Evolutionary conservation across 1,140 invertebrate genomes (phyloP), one percentile per base, ranked within the genome.

Genomic region (Zaprionus nigranus): DNA sequence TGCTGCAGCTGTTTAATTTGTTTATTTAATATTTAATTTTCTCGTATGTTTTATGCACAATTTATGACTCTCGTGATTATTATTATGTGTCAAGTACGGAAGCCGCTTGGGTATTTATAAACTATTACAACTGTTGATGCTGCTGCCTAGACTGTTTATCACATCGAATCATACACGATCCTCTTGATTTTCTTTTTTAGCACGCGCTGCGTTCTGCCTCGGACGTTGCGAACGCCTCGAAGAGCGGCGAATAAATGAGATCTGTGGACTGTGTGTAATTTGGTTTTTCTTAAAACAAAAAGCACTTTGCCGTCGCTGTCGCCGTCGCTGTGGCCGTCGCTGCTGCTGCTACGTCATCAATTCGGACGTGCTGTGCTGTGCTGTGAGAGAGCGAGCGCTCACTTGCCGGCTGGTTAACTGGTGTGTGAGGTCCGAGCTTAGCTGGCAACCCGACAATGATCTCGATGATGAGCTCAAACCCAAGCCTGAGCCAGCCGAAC

Each of bases 231-330:
- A 73, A 88, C 90, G 79, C 81, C 81, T 82, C 79, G 87, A 82
- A 75, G 79, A 80, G 86, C 86, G 78, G 87, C 91, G 85, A 91
- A 92, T 92, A 92, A 92, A 92, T 92, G 91, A 92, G 86, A 92
- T 91, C 82, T 92, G 76, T 65, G 81, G 63, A 76, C 79, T 72
- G 75, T 80, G 82, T 86, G 83, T 91, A 92, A 92, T 92, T 91
- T 83, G 86, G 82, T 85, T 92, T 92, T 78, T 72, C 67, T 58
- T 73, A 75, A 85, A 85, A 81, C 83, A 83, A 79, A 91, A 91
- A 91, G 79, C 81, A 82, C 73, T 80, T 56, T 51, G 73, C 70
- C 15, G 49, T 60, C 53, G 36, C 76, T 20, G 79, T 49, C 73
- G 69, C 22, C 12, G 36, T 63, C 28, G 64, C 49, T 28, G n/a